These are phyloP conservation scores for Cladopsammia gracilis DNA, from an alignment of 64 coral and sea anemone species.

Conservation along the genomic window DNA sequence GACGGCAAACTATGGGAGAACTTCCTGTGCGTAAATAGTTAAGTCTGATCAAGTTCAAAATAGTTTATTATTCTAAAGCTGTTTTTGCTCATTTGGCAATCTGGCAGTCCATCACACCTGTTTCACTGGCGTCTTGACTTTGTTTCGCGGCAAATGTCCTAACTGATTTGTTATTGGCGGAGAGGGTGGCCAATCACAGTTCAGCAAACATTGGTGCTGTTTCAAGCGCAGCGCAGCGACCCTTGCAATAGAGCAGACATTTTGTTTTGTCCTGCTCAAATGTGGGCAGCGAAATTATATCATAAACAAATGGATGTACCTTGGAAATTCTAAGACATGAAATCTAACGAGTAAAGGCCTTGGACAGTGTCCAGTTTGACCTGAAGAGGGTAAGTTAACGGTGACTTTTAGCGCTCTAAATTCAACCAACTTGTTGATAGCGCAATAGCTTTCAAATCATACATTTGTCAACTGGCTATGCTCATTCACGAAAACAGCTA, in stretches of 20 bases:
- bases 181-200: slow-evolving; percentile 9
- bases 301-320: slow-evolving; percentile 50
- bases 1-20: too few relatives aligned
- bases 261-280: slow-evolving; percentile 57
- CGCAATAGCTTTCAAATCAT: slow-evolving; percentile 28
- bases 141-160: slow-evolving; percentile 58
- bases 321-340: slow-evolving; percentile 37
- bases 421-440: slow-evolving; percentile 46
- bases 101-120: slow-evolving; percentile 13
- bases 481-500: slow-evolving; percentile 12
- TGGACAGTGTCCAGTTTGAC: slow-evolving; percentile 26
- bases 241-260: slow-evolving; percentile 46
- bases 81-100: background rate
- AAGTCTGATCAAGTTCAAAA: too few relatives aligned
- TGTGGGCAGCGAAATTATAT: slow-evolving; percentile 39
- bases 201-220: slow-evolving; percentile 61
- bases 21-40: too few relatives aligned
- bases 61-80: too few relatives aligned
- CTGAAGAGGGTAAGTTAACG: slow-evolving; percentile 19
- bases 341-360: slow-evolving; percentile 1
- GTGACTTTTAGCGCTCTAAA: slow-evolving; percentile 21
- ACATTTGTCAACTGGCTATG: slow-evolving; percentile 46
- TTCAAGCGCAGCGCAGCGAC: slow-evolving; percentile 27
- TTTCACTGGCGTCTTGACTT: slow-evolving; percentile 13
- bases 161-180: slow-evolving; percentile 17